Evolutionary conservation across 2,888 invertebrate genomes (phyloP).

Genomic region (Calliopum simillimum): DNA sequence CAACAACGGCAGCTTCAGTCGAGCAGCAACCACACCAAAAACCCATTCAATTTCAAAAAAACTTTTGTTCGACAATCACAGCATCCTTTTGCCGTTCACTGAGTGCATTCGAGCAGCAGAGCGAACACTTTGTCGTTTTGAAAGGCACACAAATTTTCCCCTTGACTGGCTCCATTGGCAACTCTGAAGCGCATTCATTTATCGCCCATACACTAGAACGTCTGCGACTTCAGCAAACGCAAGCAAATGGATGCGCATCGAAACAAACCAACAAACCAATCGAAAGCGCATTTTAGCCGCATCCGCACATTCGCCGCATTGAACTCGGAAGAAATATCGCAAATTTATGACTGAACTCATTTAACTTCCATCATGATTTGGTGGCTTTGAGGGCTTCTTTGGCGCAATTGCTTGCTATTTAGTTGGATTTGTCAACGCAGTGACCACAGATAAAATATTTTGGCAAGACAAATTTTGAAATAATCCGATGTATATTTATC

Average conservation of each 20-base stretch:
- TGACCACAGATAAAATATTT: conserved; percentile 42
- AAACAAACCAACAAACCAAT: not conserved
- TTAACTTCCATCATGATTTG: conserved; percentile 15
- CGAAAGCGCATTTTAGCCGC: conserved; percentile 43
- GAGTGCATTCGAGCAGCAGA: conserved; percentile 7
- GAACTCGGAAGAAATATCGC: conserved; percentile 36
- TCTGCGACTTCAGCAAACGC: not conserved
- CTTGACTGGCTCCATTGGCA: conserved; percentile 38
- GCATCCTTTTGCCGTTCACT: not conserved
- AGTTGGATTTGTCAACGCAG: conserved; percentile 1
- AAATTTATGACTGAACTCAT: conserved; percentile 43
- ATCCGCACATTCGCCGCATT: conserved; percentile 40
- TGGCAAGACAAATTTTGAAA: conserved; percentile 22
- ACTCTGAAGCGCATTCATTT: conserved; percentile 16
- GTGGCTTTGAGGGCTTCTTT: conserved; percentile 6
- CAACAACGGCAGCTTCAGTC: conserved; percentile 12
- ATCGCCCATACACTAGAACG: not conserved
- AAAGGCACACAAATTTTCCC: conserved; percentile 42
- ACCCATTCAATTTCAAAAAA: conserved; percentile 24
- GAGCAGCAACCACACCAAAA: conserved; percentile 16
- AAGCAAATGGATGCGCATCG: conserved; percentile 15
- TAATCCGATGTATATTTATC: no score
- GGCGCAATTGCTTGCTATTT: conserved; percentile 21
- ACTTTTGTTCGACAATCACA: conserved; percentile 10
- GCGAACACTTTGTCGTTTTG: conserved; percentile 35